phyloP scores from a whole-genome alignment of 2,888 invertebrate genomes.

The Eupithecia vulgata region DNA sequence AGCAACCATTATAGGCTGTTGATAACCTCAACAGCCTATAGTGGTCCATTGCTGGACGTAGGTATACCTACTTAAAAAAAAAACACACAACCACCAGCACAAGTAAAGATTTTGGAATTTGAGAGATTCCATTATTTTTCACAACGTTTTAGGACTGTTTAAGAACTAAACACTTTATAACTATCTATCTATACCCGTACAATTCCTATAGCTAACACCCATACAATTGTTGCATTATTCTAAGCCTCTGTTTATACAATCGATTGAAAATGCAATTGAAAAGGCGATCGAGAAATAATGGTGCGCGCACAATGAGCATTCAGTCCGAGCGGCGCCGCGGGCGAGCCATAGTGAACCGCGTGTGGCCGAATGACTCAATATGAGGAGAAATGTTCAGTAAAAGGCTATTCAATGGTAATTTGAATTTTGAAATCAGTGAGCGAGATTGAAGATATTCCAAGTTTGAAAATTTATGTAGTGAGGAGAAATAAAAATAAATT shows the following conservation, averaged over 20 bases:
- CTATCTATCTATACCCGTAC: not conserved
- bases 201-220: constrained; percentile 19
- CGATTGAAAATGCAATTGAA: constrained; percentile 59
- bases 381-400: constrained; percentile 25
- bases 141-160: not conserved
- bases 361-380: constrained; percentile 59
- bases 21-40: no score
- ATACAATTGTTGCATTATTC: constrained; percentile 32
- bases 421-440: constrained; percentile 7
- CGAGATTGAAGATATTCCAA: not conserved
- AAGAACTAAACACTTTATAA: not conserved
- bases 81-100: no score
- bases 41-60: no score
- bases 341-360: constrained; percentile 58
- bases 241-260: constrained; percentile 39
- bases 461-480: not conserved
- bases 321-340: constrained; percentile 61
- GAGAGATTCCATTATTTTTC: not conserved
- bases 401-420: constrained; percentile 31
- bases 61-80: no score
- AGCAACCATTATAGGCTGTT: no score
- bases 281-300: constrained; percentile 66
- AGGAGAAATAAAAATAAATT: not conserved
- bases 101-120: no score
- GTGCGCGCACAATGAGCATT: constrained; percentile 69